Conservation (phyloP, 2,797 vertebrate species). For the Melanotaenia parkinsoni region DNA sequence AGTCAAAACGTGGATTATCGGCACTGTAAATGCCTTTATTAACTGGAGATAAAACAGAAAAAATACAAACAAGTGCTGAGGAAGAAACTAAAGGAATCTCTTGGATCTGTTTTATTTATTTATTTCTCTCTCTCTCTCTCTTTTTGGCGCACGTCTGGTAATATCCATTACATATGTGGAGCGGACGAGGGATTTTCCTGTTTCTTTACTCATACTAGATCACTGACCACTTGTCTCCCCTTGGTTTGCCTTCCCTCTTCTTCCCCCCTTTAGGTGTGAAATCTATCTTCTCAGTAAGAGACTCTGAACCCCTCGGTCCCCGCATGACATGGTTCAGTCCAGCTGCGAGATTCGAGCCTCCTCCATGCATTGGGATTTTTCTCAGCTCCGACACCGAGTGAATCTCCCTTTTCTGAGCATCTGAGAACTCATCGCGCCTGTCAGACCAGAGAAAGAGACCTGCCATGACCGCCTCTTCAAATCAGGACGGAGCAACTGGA, state of each 20-base stretch:
- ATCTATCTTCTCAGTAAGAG: conserved; percentile 74
- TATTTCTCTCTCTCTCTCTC: neutral
- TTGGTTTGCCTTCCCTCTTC: conserved; percentile 30
- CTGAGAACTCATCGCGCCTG: conserved; percentile 79
- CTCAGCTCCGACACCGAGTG: conserved; percentile 86
- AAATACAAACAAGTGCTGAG: conserved; percentile 53
- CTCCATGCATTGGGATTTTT: conserved; percentile 96
- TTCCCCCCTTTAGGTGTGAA: conserved; percentile 68
- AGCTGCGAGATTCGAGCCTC: conserved; percentile 95
- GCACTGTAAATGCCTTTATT: conserved; percentile 49
- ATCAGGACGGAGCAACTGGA: conserved; percentile 77
- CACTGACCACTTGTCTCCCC: conserved; percentile 63
- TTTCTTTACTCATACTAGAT: conserved; percentile 47
- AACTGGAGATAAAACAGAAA: conserved; percentile 63
- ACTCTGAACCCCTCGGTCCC: conserved; percentile 82
- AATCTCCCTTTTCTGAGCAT: conserved; percentile 82
- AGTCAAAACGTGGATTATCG: conserved; percentile 76
- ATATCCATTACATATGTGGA: conserved; percentile 47
- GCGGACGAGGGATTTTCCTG: conserved; percentile 52
- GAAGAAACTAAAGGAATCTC: conserved; percentile 60
- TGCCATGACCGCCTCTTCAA: conserved; percentile 82
- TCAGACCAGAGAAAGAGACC: conserved; percentile 55
- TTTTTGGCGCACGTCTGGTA: conserved; percentile 31
- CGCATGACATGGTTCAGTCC: conserved; percentile 98
- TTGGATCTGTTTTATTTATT: conserved; percentile 20